Conservation (phyloP, 2,888 invertebrate genomes). For the Eupithecia vulgata region DNA sequence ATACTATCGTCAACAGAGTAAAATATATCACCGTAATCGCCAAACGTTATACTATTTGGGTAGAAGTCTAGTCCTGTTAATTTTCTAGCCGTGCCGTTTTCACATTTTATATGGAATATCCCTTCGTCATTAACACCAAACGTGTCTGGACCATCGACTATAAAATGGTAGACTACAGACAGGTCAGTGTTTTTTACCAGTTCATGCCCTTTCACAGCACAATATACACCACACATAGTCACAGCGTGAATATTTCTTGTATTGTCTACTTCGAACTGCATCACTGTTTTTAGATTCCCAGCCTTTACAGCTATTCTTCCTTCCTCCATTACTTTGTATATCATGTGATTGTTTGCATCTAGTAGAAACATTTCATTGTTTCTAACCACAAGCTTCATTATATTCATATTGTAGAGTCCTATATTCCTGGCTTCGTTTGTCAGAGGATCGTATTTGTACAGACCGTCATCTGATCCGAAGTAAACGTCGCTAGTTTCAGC, state of each 20-base stretch:
- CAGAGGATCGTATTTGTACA: slow-evolving; percentile 71
- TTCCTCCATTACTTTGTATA: slow-evolving; percentile 68
- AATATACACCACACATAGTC: slow-evolving; percentile 73
- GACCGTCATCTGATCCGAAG: slow-evolving; percentile 73
- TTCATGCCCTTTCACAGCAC: slow-evolving; percentile 59
- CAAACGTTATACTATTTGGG: slow-evolving; percentile 68
- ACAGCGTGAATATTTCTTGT: slow-evolving; percentile 68
- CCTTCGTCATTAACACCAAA: slow-evolving; percentile 65
- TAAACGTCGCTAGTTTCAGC: slow-evolving; percentile 69
- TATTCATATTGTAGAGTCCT: slow-evolving; percentile 72
- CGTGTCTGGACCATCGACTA: slow-evolving; percentile 62
- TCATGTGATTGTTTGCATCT: slow-evolving; percentile 73
- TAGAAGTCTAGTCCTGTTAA: slow-evolving; percentile 62
- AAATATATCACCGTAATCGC: slow-evolving; percentile 76
- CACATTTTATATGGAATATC: slow-evolving; percentile 67
- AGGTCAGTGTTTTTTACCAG: slow-evolving; percentile 69
- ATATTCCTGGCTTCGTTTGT: slow-evolving; percentile 62
- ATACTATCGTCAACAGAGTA: slow-evolving; percentile 66
- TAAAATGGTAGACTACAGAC: slow-evolving; percentile 62
- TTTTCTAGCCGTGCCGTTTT: slow-evolving; percentile 68
- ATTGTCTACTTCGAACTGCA: slow-evolving; percentile 73
- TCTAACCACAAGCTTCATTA: slow-evolving; percentile 70
- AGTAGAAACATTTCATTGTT: slow-evolving; percentile 72
- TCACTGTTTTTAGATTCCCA: slow-evolving; percentile 64
- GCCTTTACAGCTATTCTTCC: slow-evolving; percentile 57